A percentile compares a stretch with the other conserved stretches of the same genome.
These are phyloP conservation scores for Cryptoblepharus egeriae DNA, from an alignment of 2,797 vertebrate genomes.

Conservation along the genomic window DNA sequence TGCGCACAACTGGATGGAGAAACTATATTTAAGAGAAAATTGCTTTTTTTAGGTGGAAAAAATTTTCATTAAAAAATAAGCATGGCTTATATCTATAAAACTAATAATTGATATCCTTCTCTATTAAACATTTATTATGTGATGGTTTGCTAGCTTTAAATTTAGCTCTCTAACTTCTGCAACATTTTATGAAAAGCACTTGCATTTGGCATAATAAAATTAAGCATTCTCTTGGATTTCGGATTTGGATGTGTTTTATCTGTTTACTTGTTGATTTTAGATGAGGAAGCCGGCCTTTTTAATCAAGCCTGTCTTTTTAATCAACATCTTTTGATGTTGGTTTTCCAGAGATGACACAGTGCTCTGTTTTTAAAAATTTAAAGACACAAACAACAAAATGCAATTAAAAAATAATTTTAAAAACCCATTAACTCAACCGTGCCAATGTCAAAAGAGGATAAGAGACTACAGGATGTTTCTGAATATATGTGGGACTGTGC, in stretches of 20 bases:
- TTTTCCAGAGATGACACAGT: slow-evolving; percentile 8
- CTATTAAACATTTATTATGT: slow-evolving; percentile 27
- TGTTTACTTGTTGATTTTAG: slow-evolving; percentile 16
- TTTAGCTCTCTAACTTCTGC: slow-evolving; percentile 6
- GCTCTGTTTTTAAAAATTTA: slow-evolving; percentile 19
- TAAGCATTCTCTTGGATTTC: slow-evolving; percentile 36
- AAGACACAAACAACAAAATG: slow-evolving; percentile 21
- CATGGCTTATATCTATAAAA: background rate
- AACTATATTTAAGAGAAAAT: background rate
- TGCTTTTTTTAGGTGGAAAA: background rate
- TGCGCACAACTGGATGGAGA: too few relatives aligned
- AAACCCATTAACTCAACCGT: background rate
- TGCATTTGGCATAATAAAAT: slow-evolving; percentile 32
- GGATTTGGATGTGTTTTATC: slow-evolving; percentile 25
- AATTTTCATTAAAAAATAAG: background rate
- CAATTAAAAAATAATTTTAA: background rate
- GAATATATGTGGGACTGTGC: background rate
- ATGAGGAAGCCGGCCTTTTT: background rate
- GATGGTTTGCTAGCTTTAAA: slow-evolving; percentile 6
- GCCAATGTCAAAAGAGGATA: background rate
- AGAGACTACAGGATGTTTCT: background rate
- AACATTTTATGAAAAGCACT: slow-evolving; percentile 6
- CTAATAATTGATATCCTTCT: slow-evolving; percentile 6
- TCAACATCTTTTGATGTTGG: slow-evolving; percentile 18
- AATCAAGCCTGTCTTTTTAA: slow-evolving; percentile 1